These are phyloP conservation scores for Muntiacus reevesi DNA, from an alignment of 2,113 vertebrate species.

Conservation along the genomic window DNA sequence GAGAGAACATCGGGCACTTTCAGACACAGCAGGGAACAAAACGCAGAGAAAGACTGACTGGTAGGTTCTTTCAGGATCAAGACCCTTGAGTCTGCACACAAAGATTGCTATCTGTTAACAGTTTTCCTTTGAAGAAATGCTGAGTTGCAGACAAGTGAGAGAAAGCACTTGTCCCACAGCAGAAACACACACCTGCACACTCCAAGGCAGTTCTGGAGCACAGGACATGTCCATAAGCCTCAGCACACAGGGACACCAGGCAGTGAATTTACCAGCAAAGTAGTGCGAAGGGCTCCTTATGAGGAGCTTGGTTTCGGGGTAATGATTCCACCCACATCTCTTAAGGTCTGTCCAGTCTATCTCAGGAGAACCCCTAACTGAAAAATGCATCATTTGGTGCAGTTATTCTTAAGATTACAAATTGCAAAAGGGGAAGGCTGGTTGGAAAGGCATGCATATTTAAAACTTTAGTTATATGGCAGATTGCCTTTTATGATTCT, in stretches of 20 bases:
- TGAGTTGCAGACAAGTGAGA: neutral
- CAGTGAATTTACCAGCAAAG: neutral
- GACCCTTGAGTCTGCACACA: neutral
- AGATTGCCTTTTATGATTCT: neutral
- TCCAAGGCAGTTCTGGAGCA: neutral
- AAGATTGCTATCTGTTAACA: neutral
- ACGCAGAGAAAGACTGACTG: neutral
- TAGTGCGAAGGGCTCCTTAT: neutral
- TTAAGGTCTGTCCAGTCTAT: neutral
- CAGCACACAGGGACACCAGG: neutral
- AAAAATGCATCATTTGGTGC: neutral
- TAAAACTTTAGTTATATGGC: neutral
- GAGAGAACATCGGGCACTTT: neutral
- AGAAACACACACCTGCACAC: neutral
- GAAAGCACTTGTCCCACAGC: neutral
- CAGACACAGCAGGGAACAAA: neutral
- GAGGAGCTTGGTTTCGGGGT: neutral
- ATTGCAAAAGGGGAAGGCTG: neutral
- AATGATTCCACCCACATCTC: neutral
- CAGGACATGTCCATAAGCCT: neutral
- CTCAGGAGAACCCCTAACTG: neutral
- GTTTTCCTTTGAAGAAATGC: neutral
- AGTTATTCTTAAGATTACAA: neutral
- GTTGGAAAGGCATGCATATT: neutral
- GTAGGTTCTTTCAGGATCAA: neutral